phyloP scores from a whole-genome alignment of 2,797 vertebrate genomes.

The Hoplostethus mediterraneus region DNA sequence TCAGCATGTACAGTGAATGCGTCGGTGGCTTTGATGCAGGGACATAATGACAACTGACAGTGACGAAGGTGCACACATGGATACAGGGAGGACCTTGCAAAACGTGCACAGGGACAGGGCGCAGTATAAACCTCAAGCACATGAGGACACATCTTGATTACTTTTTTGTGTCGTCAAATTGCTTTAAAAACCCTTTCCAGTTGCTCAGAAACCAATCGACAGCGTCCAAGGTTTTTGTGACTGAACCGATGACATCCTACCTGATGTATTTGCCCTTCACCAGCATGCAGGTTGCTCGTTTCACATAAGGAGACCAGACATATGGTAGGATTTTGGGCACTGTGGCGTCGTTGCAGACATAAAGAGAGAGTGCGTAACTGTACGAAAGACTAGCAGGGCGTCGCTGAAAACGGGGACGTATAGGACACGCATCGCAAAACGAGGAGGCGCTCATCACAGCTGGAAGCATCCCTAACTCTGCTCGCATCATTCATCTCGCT shows the following conservation, averaged over 20 bases:
- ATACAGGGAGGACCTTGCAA: too few relatives aligned
- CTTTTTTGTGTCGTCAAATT: too few relatives aligned
- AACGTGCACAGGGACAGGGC: neutral
- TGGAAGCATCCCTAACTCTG: slow-evolving; percentile 27
- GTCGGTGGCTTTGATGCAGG: neutral
- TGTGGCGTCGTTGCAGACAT: neutral
- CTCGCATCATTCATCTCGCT: slow-evolving; percentile 38
- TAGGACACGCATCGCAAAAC: slow-evolving; percentile 24
- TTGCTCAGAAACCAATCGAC: too few relatives aligned
- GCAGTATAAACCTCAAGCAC: too few relatives aligned
- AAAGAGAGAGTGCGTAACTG: slow-evolving; percentile 20
- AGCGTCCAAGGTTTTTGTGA: too few relatives aligned
- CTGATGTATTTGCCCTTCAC: too few relatives aligned
- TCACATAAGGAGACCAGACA: neutral
- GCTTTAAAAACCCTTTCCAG: too few relatives aligned
- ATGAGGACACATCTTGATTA: too few relatives aligned
- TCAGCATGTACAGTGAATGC: neutral
- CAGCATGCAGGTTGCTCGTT: too few relatives aligned
- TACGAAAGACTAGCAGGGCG: slow-evolving; percentile 32
- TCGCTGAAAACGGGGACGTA: neutral
- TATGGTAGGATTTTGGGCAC: neutral
- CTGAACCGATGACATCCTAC: too few relatives aligned
- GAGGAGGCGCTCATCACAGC: slow-evolving; percentile 34
- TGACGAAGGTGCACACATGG: neutral
- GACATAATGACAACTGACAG: neutral